Base-by-base conservation (phyloP, 1,140 invertebrate species). In the Orchesella cincta region DNA sequence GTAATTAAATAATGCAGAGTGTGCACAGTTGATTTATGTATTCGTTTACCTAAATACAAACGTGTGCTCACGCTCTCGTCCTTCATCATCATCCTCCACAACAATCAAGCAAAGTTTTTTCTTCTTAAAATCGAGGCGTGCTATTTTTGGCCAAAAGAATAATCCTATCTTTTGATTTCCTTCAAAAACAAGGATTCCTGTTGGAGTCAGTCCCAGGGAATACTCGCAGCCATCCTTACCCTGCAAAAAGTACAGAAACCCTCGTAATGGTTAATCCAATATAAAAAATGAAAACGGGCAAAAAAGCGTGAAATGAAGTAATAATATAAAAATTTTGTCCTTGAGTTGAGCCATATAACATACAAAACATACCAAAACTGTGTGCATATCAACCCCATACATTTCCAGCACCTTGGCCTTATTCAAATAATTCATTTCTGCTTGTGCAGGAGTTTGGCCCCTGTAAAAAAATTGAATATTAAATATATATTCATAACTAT, bases 201-300 rank as follows among this genome's bases (percentile, higher is more conserved):
- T 98, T 34, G 98, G 98, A 1, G 97, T 99, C 2, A 99, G 86
- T 0, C 98, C 98, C n/a, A 99, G 87, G 75, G 92, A 92, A 86
- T 99, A 99, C 85, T 97, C 94, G 86, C 93, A 95, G 14, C 93
- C 92, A 87, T 99, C 98, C 88, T 98, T 97, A 14, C 94, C 97
- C 90, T 91, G 39, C 39, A 46, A 46, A 46, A 46, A 46, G 39
- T 46, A 20, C 39, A 46, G 39, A 46, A 46, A 20, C 39, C 39
- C 8, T 46, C 39, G 20, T 46, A 46, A 46, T 8, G 20, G 20
- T 12, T 12, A 46, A 46, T 8, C 39, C 39, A 46, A 46, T 46
- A 46, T 46, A 46, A 46, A 46, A 12, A 46, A 8, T 46, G 8
- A 46, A 46, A 12, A 20, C 8, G 39, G 8, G 39, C 39, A 46